Base-by-base conservation (phyloP, 1,140 invertebrate genomes). In the Heliconius congener region DNA sequence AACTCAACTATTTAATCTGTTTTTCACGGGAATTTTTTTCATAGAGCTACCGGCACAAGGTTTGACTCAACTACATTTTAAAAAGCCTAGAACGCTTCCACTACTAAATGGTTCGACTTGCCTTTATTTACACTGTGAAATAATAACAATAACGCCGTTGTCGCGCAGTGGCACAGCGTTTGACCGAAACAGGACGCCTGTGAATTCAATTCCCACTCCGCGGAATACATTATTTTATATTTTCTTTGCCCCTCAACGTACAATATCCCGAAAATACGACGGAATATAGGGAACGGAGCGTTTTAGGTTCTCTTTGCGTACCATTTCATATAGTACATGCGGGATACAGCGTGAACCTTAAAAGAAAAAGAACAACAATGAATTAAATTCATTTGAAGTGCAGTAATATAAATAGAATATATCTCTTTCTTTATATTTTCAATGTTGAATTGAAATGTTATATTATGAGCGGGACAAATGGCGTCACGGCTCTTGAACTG, bases 51-150 rank as follows among this genome's bases (percentile, higher is more conserved):
- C 6, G 46, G 42, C 46, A 19, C n/a, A 5, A 52, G 57, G 4
- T 77, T 73, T 81, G 70, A 74, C 60, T 27, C 72, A 81, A 75
- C 73, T 50, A 57, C 71, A 73, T 74, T 77, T 46, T 52, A 74
- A 80, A 71, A 39, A 37, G 46, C 8, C 78, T 75, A 27, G 30
- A 79, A 79, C 11, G 46, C 30, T 19, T 77, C 18, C 18, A 39
- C 66, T 72, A 66, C 8, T 66, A 66, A 66, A 66, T 13, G 11
- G 11, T 13, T 66, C 9, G 13, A 30, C 2, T 9, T 66, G 16
- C 4, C 4, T 52, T 19, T 52, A 19, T 52, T 52, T 19, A 52
- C 16, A 52, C 6, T 52, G 50, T 19, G 18, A 18, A 52, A 52
- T 16, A 52, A 19, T 52, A 52, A 52, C 18, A 52, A 52, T 19